Evolutionary conservation across 2,797 vertebrate species (phyloP).

Genomic region (Geotrypetes seraphini): DNA sequence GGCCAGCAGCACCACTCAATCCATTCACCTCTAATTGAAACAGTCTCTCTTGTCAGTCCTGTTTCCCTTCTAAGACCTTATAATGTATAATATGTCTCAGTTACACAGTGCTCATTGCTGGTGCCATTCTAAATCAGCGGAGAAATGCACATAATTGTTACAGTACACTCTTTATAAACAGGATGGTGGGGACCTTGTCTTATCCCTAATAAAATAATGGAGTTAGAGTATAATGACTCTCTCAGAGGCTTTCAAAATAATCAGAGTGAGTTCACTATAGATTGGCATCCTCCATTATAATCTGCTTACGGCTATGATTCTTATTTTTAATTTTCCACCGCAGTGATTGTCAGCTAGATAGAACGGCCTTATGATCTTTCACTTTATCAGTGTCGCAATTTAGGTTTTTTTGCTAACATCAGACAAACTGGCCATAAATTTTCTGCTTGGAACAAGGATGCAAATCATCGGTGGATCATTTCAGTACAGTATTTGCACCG

Average conservation of each 20-base stretch:
- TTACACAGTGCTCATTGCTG: no score
- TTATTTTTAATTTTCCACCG: constrained; percentile 34
- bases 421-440: constrained; percentile 7
- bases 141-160: no score
- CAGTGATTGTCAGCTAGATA: constrained; percentile 15
- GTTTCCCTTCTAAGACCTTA: no score
- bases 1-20: no score
- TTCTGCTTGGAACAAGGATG: constrained; percentile 11
- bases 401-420: constrained; percentile 12
- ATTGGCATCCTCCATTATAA: constrained; percentile 20
- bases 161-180: background rate
- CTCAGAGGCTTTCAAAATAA: background rate
- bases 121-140: background rate
- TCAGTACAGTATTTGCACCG: constrained; percentile 16
- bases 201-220: background rate
- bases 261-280: background rate
- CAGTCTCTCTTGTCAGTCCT: no score
- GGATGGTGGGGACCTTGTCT: background rate
- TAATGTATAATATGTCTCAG: no score
- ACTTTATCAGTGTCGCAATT: constrained; percentile 17
- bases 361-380: background rate
- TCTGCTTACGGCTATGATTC: constrained; percentile 13
- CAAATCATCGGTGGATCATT: constrained; percentile 38
- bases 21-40: no score
- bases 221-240: background rate